Evolutionary conservation across 2,797 vertebrate genomes (phyloP).

Genomic region (Squalus acanthias): DNA sequence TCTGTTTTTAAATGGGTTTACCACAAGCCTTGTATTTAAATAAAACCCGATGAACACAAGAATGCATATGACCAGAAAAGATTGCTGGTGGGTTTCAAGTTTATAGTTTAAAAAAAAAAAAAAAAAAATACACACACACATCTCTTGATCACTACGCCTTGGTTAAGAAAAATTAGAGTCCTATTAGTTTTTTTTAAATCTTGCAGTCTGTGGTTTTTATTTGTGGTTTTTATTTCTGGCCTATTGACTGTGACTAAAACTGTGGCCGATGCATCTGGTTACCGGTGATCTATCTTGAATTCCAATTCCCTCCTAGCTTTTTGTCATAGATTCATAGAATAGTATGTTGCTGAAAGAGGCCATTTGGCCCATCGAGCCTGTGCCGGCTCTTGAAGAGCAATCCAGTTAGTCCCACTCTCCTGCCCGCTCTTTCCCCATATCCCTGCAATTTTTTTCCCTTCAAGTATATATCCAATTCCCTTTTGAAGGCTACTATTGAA

Average conservation of each 20-base stretch:
- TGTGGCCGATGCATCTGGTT: background rate
- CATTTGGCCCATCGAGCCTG: background rate
- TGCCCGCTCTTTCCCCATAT: background rate
- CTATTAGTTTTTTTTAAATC: background rate
- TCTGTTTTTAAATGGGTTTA: background rate
- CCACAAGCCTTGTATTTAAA: background rate
- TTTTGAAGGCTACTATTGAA: too few species aligned
- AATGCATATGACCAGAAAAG: background rate
- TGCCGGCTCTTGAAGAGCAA: background rate
- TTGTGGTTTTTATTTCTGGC: background rate
- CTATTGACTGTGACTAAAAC: background rate
- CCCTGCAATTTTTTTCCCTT: too few species aligned
- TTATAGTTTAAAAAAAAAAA: background rate
- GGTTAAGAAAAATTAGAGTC: background rate
- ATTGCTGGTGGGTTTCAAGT: background rate
- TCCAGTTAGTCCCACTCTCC: background rate
- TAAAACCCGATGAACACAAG: too few species aligned
- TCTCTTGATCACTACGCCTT: background rate
- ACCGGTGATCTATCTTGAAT: too few species aligned
- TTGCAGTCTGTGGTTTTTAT: too few species aligned
- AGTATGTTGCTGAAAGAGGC: background rate
- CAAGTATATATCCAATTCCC: too few species aligned
- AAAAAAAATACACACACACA: too few species aligned
- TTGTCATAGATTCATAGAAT: background rate
- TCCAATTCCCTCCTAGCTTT: background rate